Evolutionary conservation across 2,113 vertebrate genomes (phyloP).

Genomic region (Ceyx margarethae): DNA sequence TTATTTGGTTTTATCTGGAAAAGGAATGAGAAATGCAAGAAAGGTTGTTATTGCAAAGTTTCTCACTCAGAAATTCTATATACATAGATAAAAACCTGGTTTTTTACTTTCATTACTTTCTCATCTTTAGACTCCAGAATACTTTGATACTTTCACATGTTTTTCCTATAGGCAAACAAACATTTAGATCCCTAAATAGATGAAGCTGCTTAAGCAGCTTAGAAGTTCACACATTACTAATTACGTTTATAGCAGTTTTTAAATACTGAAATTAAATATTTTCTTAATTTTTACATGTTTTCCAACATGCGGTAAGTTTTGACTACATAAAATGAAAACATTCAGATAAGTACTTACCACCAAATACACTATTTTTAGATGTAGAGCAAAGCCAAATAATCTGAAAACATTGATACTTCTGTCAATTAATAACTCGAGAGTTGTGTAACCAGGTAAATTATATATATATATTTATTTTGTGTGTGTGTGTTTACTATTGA

Average conservation of each 20-base stretch:
- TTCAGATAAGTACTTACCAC: neutral
- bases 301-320: neutral
- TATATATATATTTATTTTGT: no score
- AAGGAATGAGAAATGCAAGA: neutral
- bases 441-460: neutral
- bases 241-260: neutral
- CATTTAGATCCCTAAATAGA: neutral
- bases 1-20: neutral
- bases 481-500: neutral
- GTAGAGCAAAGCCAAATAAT: neutral
- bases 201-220: neutral
- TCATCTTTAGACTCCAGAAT: neutral
- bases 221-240: neutral
- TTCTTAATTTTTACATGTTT: neutral
- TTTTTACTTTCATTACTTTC: neutral
- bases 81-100: neutral
- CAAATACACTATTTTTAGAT: neutral
- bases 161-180: neutral
- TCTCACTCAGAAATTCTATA: neutral
- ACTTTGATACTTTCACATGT: neutral
- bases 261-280: neutral
- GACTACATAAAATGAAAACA: neutral
- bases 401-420: conserved; percentile 7
- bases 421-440: neutral
- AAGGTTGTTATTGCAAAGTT: neutral